Base-by-base conservation (phyloP, 2,888 invertebrate species). In the Lochmaea crataegi region DNA sequence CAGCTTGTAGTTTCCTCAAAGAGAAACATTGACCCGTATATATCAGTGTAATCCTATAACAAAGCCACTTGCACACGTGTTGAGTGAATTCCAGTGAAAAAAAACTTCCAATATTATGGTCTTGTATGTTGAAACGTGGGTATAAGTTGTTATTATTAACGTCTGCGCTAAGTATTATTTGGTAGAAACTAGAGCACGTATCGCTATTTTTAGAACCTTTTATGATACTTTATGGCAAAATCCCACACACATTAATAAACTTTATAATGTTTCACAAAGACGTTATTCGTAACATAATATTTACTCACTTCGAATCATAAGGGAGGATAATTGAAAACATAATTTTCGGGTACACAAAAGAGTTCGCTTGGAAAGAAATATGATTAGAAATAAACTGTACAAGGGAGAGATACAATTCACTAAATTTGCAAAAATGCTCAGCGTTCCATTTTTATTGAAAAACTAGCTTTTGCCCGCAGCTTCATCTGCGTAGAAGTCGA, bases 21-120 rank as follows among this genome's bases (percentile, higher is more conserved):
- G 51, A 6, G n/a, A 6, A 51, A 51, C 51, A 51, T n/a, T 51
- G 51, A 51, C 51, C 51, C n/a, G 51, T 51, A n/a, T 48, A 48
- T 16, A 51, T 51, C n/a, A 51, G 7, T n/a, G 51, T 51, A 51
- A 51, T 51, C 51, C 51, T 51, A n/a, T 51, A n/a, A 51, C 51
- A n/a, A 51, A 51, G 16, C 51, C n/a, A 51, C 51, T 51, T 51
- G 51, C 51, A 3, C 51, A 51, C 51, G n/a, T n/a, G 51, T 51
- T 51, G 14, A 51, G 51, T 51, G 51, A 51, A 51, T n/a, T 51
- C 51, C 51, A 45, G 12, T 45, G 42, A 0, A 45, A 45, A 11
- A 42, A 42, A 42, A 42, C 42, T 42, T 42, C 11, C 42, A 42
- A 32, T 32, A 42, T 42, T 42, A 11, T 42, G 11, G 12, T 42